A percentile compares a stretch with the other conserved stretches of the same genome.
Conservation (phyloP, 2,797 vertebrate species). For the Hirundo rustica region DNA sequence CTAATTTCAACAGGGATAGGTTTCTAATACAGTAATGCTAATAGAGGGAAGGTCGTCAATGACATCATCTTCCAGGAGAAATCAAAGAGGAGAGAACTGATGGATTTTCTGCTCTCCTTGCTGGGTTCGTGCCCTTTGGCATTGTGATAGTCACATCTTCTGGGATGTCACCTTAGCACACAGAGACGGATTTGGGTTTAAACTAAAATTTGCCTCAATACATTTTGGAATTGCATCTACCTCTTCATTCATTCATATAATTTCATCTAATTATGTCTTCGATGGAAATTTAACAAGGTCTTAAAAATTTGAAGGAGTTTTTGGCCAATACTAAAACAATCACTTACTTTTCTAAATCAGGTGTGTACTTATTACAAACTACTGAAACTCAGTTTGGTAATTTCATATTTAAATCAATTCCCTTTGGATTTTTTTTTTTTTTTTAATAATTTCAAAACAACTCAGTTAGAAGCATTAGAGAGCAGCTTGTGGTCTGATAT, state of each 20-base stretch:
- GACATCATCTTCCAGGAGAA: neutral
- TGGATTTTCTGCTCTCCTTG: neutral
- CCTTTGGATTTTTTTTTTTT: neutral
- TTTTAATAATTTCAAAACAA: neutral
- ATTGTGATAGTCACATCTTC: neutral
- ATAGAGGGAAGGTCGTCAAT: neutral
- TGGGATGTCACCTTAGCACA: neutral
- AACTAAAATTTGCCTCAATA: neutral
- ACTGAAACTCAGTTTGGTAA: neutral
- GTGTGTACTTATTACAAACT: neutral
- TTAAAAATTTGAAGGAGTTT: neutral
- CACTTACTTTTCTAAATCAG: neutral
- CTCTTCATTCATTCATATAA: neutral
- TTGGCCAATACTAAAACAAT: neutral
- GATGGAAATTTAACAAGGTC: neutral
- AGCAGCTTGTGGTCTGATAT: slow-evolving; percentile 6
- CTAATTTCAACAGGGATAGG: neutral
- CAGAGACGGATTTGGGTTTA: neutral
- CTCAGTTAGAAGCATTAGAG: neutral
- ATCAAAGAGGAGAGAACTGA: neutral
- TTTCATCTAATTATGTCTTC: neutral
- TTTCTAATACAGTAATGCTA: neutral
- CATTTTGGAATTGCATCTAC: neutral
- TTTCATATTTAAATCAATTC: neutral
- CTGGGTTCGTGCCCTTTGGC: neutral